These are phyloP conservation scores for Mormoops blainvillei DNA, from an alignment of 2,113 vertebrate genomes.

Conservation along the genomic window DNA sequence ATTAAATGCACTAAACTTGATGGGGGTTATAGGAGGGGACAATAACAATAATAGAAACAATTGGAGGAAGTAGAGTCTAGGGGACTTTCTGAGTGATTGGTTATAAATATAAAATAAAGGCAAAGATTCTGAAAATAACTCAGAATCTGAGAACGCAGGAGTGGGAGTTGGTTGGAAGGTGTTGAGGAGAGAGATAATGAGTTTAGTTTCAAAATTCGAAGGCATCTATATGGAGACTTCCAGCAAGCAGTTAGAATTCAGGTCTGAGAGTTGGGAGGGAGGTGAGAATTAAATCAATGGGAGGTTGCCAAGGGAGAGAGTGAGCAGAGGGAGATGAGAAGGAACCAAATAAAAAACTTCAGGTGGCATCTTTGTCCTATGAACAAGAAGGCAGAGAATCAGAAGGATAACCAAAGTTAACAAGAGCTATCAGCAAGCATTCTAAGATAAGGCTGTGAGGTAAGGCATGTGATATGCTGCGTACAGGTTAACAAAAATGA, in stretches of 20 bases:
- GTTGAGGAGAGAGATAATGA: background rate
- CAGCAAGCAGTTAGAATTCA: background rate
- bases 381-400: background rate
- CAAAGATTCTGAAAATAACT: constrained; percentile 31
- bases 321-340: background rate
- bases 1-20: background rate
- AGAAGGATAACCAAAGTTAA: background rate
- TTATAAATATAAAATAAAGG: background rate
- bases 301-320: background rate
- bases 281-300: constrained; percentile 15
- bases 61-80: background rate
- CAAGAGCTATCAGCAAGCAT: background rate
- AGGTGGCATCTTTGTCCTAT: background rate
- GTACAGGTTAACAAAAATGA: background rate
- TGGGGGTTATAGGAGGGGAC: background rate
- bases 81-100: background rate
- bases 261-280: background rate
- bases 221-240: background rate
- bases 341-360: background rate
- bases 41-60: background rate
- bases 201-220: background rate
- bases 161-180: background rate
- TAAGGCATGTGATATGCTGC: background rate
- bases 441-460: background rate
- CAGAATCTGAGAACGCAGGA: constrained; percentile 15